Evolutionary conservation across 2,888 invertebrate genomes (phyloP).

Genomic region (Drosophila diplacantha): DNA sequence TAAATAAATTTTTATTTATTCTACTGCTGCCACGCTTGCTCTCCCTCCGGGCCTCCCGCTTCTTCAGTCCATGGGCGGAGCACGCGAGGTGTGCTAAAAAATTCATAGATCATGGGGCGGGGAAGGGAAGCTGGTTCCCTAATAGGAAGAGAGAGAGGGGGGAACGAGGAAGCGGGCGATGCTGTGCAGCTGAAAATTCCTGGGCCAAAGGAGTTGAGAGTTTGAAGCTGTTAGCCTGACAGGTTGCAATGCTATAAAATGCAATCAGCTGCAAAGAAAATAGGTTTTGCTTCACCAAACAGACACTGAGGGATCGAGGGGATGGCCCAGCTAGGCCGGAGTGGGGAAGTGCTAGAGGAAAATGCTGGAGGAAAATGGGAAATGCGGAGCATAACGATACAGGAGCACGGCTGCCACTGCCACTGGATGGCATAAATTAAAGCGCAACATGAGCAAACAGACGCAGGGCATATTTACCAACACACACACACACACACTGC

Average conservation of each 20-base stretch:
- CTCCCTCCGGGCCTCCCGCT: background rate
- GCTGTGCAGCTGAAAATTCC: conserved; percentile 53
- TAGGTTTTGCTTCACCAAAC: conserved; percentile 67
- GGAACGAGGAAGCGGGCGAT: conserved; percentile 27
- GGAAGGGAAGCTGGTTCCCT: background rate
- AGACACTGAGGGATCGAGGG: conserved; percentile 21
- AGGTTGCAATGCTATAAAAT: conserved; percentile 66
- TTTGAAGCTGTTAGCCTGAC: conserved; percentile 46
- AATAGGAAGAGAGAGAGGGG: background rate
- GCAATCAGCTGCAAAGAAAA: conserved; percentile 71
- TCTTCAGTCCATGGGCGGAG: conserved; percentile 1
- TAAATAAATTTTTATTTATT: conserved; percentile 57
- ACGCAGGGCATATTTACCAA: conserved; percentile 33
- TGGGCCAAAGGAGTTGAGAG: conserved; percentile 47
- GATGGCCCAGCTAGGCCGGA: background rate
- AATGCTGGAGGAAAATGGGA: conserved; percentile 6
- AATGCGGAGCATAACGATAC: conserved; percentile 5
- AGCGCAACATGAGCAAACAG: conserved; percentile 44
- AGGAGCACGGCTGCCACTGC: conserved; percentile 29
- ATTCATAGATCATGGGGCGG: conserved; percentile 16
- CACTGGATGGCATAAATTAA: conserved; percentile 62
- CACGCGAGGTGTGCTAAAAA: conserved; percentile 37
- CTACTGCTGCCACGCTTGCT: conserved; percentile 7
- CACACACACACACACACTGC: conserved; percentile 8
- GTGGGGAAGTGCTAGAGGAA: background rate